phyloP scores from a whole-genome alignment of 2,888 invertebrate genomes.

The Opisthograptis luteolata region DNA sequence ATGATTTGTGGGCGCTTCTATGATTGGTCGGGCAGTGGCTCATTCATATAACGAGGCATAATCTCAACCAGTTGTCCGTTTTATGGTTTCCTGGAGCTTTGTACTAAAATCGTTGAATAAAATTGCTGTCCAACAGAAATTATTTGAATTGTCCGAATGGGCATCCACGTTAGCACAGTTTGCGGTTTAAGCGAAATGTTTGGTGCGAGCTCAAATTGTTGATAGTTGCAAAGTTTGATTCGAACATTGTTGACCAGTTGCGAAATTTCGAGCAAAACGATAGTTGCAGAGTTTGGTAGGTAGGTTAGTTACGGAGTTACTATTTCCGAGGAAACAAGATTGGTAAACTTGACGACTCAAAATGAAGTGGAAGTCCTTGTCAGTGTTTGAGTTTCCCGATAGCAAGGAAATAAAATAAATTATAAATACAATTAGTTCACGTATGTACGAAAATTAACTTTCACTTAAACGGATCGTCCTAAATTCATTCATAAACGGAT shows the following conservation, averaged over 20 bases:
- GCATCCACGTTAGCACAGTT: slow-evolving; percentile 15
- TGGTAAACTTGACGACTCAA: no score
- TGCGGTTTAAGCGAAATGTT: slow-evolving; percentile 26
- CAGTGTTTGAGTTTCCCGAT: no score
- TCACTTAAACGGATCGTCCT: no score
- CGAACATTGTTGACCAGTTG: slow-evolving; percentile 2
- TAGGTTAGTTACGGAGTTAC: no score
- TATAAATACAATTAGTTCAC: no score
- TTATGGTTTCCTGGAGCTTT: slow-evolving; percentile 29
- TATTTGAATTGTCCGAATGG: slow-evolving; percentile 20
- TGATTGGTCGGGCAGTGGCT: slow-evolving; percentile 21
- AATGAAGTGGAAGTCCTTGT: no score
- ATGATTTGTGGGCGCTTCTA: slow-evolving; percentile 19
- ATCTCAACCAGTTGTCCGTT: slow-evolving; percentile 21
- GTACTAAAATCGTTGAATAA: slow-evolving; percentile 10
- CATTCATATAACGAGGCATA: slow-evolving; percentile 19
- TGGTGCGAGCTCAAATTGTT: slow-evolving; percentile 22
- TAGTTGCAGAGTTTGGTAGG: slow-evolving; percentile 2
- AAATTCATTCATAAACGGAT: no score
- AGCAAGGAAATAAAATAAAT: no score
- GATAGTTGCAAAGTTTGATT: slow-evolving; percentile 14
- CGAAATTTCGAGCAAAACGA: slow-evolving; percentile 2
- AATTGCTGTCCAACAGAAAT: slow-evolving; percentile 26
- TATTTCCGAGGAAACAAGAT: no score
- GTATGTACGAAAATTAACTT: no score